phyloP scores from a whole-genome alignment of 2,113 vertebrate species.

The Electrona antarctica region DNA sequence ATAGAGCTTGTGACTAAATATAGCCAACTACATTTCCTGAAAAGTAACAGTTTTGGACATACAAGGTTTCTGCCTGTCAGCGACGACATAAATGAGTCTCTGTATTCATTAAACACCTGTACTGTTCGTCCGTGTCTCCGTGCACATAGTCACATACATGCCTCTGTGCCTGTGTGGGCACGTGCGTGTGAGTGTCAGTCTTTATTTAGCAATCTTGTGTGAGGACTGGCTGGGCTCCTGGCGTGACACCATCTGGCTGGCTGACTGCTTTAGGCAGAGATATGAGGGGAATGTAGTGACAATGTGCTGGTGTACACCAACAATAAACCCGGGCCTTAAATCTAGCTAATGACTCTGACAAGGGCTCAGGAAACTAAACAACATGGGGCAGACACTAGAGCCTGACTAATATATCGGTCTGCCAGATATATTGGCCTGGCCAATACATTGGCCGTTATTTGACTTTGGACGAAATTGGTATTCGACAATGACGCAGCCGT shows the following conservation, averaged over 20 bases:
- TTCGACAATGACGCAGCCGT: too few relatives aligned
- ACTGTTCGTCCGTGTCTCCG: background rate
- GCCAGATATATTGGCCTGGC: too few relatives aligned
- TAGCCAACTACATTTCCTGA: too few relatives aligned
- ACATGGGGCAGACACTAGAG: slow-evolving; percentile 1
- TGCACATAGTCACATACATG: background rate
- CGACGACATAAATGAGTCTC: too few relatives aligned
- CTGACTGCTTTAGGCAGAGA: slow-evolving; percentile 36
- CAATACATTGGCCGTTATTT: too few relatives aligned
- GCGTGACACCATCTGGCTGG: slow-evolving; percentile 70
- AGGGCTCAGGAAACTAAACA: slow-evolving; percentile 26
- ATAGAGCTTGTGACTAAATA: too few relatives aligned
- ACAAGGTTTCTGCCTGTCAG: too few relatives aligned
- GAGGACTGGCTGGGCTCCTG: slow-evolving; percentile 53
- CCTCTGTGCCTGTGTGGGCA: slow-evolving; percentile 3
- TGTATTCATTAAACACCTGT: too few relatives aligned
- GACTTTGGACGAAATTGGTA: too few relatives aligned
- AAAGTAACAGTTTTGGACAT: too few relatives aligned
- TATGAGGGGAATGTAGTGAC: slow-evolving; percentile 45
- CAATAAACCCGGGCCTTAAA: slow-evolving; percentile 58
- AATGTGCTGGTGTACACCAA: slow-evolving; percentile 49
- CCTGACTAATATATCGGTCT: background rate
- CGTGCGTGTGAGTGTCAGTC: slow-evolving; percentile 6
- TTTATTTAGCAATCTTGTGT: slow-evolving; percentile 41
- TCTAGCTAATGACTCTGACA: slow-evolving; percentile 54